Conservation (phyloP, 2,113 vertebrate genomes). For the Bettongia penicillata region DNA sequence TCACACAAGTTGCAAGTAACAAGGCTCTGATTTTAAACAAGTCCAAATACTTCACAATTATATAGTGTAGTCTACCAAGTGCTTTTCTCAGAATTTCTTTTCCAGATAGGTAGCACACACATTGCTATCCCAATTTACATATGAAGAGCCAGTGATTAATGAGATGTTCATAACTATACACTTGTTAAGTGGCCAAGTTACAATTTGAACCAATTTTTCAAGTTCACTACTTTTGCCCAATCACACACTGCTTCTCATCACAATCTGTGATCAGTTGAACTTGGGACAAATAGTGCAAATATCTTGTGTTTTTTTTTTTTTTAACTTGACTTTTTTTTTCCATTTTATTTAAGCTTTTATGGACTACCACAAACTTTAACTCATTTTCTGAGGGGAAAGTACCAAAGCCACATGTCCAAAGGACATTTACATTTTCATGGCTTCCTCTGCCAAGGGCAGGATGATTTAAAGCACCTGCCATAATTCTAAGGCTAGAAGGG, state of each 20-base stretch:
- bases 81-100: not conserved
- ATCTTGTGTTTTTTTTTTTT: slow-evolving; percentile 21
- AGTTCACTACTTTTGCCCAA: not conserved
- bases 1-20: not conserved
- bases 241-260: not conserved
- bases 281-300: not conserved
- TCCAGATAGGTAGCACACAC: not conserved
- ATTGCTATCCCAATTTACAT: not conserved
- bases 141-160: not conserved
- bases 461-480: not conserved
- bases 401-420: not conserved
- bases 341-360: not conserved
- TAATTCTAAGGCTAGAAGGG: not conserved
- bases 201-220: not conserved
- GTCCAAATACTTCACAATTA: not conserved
- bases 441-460: not conserved
- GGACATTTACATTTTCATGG: not conserved
- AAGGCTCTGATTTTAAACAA: not conserved
- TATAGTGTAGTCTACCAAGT: not conserved
- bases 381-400: not conserved
- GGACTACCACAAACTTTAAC: not conserved
- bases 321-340: not conserved
- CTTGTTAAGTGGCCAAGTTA: not conserved
- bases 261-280: slow-evolving; percentile 15
- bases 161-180: not conserved